phyloP scores from a whole-genome alignment of 2,113 vertebrate genomes.

The Callipepla squamata region DNA sequence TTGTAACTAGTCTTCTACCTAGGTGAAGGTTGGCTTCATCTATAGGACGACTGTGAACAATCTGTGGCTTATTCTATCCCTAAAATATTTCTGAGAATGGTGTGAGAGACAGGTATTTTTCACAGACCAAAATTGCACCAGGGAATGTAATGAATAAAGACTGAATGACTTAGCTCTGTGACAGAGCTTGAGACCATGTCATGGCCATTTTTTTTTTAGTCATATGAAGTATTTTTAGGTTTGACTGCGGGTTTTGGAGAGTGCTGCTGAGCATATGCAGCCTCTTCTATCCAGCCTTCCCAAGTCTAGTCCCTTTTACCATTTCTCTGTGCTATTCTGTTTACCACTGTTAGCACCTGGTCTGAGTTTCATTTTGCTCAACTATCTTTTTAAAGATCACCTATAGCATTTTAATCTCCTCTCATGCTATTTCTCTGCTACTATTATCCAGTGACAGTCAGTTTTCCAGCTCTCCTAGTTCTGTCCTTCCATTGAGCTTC shows the following conservation, averaged over 20 bases:
- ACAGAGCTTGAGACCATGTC: background rate
- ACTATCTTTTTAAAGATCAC: background rate
- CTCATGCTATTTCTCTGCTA: background rate
- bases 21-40: background rate
- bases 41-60: background rate
- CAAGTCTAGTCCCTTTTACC: background rate
- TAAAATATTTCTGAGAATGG: background rate
- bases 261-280: background rate
- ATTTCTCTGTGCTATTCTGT: background rate
- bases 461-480: background rate
- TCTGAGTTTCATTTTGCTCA: background rate
- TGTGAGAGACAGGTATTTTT: background rate
- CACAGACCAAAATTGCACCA: background rate
- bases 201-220: background rate
- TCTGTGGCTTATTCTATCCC: background rate
- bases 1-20: background rate
- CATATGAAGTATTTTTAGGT: rapidly evolving
- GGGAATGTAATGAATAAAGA: background rate
- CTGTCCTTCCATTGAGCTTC: background rate
- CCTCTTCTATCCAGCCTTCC: background rate
- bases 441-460: background rate
- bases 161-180: background rate
- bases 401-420: background rate
- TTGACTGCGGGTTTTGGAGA: background rate
- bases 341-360: background rate